Conservation (phyloP, 2,113 vertebrate genomes). For the Callipepla squamata region DNA sequence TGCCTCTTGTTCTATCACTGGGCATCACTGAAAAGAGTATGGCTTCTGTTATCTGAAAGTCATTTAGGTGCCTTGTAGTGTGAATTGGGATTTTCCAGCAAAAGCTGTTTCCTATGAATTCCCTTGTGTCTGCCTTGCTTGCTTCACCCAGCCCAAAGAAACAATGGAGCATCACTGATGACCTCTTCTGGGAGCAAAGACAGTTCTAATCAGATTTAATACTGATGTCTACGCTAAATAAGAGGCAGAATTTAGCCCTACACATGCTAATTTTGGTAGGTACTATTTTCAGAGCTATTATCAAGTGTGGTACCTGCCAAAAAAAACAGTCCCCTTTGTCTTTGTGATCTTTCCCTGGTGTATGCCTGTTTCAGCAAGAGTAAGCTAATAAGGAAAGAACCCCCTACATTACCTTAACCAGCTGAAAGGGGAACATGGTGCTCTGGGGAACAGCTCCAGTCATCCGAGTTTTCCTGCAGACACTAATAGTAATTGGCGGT, state of each 20-base stretch:
- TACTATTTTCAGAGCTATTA: background rate
- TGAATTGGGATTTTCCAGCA: background rate
- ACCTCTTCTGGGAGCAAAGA: background rate
- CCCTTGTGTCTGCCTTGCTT: background rate
- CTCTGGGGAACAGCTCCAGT: background rate
- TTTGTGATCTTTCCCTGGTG: background rate
- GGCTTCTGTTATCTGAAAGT: background rate
- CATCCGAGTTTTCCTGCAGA: background rate
- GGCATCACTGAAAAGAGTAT: background rate
- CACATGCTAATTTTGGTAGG: background rate
- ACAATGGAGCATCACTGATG: fast-evolving
- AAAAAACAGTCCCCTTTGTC: background rate
- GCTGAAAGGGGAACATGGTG: background rate
- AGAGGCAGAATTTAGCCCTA: background rate
- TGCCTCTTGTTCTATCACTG: background rate
- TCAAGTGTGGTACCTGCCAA: background rate
- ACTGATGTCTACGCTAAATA: background rate
- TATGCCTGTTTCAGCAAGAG: background rate
- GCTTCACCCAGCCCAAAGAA: background rate
- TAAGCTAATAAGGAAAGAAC: slow-evolving; percentile 9
- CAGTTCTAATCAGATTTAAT: background rate
- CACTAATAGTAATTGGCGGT: background rate
- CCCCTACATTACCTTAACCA: background rate
- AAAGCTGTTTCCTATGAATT: background rate
- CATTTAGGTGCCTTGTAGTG: background rate